A percentile compares a stretch with the other conserved stretches of the same genome.
These are phyloP conservation scores for Ceratitis capitata DNA, from an alignment of 1,140 invertebrate genomes.

Conservation along the genomic window DNA sequence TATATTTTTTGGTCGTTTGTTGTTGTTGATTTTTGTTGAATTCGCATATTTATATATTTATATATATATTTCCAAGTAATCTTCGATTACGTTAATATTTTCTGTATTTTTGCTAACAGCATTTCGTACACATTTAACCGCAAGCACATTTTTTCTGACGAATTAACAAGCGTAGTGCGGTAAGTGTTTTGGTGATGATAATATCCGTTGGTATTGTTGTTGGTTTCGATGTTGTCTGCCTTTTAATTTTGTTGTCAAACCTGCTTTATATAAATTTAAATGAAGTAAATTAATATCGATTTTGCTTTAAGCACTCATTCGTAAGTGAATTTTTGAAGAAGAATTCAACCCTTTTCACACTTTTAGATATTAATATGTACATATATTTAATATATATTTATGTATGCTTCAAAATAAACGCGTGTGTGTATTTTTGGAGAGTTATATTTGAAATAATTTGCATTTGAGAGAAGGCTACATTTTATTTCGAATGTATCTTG, in stretches of 20 bases:
- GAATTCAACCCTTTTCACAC: not conserved
- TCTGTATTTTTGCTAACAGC: not conserved
- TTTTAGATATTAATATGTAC: not conserved
- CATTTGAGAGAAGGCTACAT: too few species aligned
- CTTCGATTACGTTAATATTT: not conserved
- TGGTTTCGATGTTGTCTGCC: not conserved
- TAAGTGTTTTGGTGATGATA: not conserved
- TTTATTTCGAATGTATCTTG: too few species aligned
- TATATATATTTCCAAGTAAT: not conserved
- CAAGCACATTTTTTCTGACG: not conserved
- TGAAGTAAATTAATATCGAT: not conserved
- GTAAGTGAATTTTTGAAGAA: not conserved
- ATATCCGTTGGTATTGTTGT: too few species aligned
- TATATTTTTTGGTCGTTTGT: not conserved
- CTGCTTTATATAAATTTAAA: constrained; percentile 7
- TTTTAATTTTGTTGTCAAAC: not conserved
- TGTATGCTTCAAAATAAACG: not conserved
- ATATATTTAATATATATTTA: too few species aligned
- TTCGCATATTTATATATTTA: not conserved
- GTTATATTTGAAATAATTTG: too few species aligned
- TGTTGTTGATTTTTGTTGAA: not conserved
- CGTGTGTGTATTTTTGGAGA: too few species aligned
- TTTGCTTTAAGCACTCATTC: not conserved
- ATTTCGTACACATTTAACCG: not conserved
- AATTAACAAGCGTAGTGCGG: not conserved